phyloP scores from a whole-genome alignment of 2,797 vertebrate genomes.

The Avahi laniger region DNA sequence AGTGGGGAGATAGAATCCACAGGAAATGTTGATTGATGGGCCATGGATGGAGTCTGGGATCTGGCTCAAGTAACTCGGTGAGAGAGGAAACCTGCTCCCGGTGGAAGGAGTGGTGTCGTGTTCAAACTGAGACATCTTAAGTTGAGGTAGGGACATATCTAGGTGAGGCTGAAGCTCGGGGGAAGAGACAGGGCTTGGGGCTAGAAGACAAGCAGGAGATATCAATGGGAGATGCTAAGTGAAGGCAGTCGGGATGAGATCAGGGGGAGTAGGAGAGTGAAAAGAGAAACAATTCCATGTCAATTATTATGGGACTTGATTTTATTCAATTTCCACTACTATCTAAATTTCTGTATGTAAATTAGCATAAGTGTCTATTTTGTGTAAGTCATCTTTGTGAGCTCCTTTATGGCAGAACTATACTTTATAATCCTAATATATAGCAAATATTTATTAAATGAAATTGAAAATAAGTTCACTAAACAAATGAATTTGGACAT shows the following conservation, averaged over 20 bases:
- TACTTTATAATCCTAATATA: neutral
- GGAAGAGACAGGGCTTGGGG: neutral
- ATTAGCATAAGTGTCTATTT: neutral
- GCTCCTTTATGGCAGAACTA: neutral
- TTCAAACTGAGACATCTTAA: neutral
- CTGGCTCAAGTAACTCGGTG: neutral
- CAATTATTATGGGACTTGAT: neutral
- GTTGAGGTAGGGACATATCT: neutral
- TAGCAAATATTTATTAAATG: conserved; percentile 8
- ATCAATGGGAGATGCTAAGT: neutral
- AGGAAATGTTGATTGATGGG: neutral
- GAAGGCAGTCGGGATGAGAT: neutral
- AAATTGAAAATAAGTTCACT: neutral
- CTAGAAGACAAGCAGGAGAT: neutral
- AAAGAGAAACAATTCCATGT: neutral
- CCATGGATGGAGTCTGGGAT: neutral
- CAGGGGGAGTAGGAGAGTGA: neutral
- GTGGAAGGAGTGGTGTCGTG: neutral
- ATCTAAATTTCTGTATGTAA: neutral
- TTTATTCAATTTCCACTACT: neutral
- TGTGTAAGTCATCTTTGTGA: neutral
- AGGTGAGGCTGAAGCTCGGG: neutral
- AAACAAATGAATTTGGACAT: neutral
- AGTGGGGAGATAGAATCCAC: neutral
- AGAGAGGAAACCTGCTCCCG: no score